Evolutionary conservation across 2,113 vertebrate genomes (phyloP).

Genomic region (Crocuta crocuta): DNA sequence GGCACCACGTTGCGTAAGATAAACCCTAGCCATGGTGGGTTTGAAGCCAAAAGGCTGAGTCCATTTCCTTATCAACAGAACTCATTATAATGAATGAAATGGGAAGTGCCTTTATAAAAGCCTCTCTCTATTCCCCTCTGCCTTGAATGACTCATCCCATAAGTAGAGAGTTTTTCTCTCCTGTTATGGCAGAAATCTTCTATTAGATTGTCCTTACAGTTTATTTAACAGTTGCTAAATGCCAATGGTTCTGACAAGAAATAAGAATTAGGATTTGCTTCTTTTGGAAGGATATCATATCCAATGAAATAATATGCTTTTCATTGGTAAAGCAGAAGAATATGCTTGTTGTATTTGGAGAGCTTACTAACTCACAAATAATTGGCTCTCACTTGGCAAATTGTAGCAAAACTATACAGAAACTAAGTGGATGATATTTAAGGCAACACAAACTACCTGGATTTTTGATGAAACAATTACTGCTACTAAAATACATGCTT

Average conservation of each 20-base stretch:
- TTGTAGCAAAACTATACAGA: neutral
- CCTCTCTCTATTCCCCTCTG: neutral
- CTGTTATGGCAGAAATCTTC: neutral
- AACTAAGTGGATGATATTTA: neutral
- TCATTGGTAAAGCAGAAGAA: neutral
- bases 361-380: neutral
- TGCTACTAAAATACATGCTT: neutral
- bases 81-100: neutral
- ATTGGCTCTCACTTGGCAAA: neutral
- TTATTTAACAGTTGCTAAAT: slow-evolving; percentile 19
- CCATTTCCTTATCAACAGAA: neutral
- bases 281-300: neutral
- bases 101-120: neutral
- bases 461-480: neutral
- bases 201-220: neutral
- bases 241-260: neutral
- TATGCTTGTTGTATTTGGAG: neutral
- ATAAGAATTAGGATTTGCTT: neutral
- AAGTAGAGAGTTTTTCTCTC: neutral
- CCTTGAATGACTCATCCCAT: neutral
- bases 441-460: neutral
- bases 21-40: neutral
- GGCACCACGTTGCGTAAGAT: neutral
- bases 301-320: neutral
- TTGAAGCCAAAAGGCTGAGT: neutral